Evolutionary conservation across 2,888 invertebrate species (phyloP).

Genomic region (Hermaeophaga mercurialis): DNA sequence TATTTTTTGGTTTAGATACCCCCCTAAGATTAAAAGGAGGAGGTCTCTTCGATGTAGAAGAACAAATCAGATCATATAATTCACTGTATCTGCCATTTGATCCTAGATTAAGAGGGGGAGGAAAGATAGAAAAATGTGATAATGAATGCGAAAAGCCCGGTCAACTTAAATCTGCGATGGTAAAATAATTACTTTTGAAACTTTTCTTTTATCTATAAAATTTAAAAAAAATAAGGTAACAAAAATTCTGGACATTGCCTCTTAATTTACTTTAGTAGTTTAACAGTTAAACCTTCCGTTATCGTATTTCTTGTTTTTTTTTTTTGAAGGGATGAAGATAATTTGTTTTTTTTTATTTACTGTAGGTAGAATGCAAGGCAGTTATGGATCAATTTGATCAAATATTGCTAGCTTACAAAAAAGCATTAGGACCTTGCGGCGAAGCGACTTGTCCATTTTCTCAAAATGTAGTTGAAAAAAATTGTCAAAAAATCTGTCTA

Average conservation of each 20-base stretch:
- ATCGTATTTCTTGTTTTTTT: no score
- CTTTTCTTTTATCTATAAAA: no score
- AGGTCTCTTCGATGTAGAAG: slow-evolving; percentile 10
- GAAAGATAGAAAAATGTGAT: background rate
- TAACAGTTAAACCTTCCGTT: slow-evolving; percentile 47
- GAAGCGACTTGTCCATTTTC: slow-evolving; percentile 51
- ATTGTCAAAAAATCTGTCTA: slow-evolving; percentile 47
- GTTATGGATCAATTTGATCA: slow-evolving; percentile 54
- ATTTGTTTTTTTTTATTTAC: background rate
- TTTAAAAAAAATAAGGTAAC: no score
- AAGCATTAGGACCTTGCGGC: slow-evolving; percentile 53
- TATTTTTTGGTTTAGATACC: background rate
- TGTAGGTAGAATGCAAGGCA: slow-evolving; percentile 47
- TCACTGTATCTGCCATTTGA: no score
- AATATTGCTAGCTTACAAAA: slow-evolving; percentile 50
- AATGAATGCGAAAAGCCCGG: background rate
- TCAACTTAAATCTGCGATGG: background rate
- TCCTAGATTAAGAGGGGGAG: slow-evolving; percentile 8
- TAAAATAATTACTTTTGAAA: background rate
- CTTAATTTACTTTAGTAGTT: no score
- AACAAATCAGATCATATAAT: background rate
- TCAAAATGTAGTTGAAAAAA: slow-evolving; percentile 45
- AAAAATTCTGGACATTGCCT: no score
- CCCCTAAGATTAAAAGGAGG: slow-evolving; percentile 30
- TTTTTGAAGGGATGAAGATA: background rate